phyloP scores from a whole-genome alignment of 2,113 vertebrate genomes.

The Cochlearius cochlearius region DNA sequence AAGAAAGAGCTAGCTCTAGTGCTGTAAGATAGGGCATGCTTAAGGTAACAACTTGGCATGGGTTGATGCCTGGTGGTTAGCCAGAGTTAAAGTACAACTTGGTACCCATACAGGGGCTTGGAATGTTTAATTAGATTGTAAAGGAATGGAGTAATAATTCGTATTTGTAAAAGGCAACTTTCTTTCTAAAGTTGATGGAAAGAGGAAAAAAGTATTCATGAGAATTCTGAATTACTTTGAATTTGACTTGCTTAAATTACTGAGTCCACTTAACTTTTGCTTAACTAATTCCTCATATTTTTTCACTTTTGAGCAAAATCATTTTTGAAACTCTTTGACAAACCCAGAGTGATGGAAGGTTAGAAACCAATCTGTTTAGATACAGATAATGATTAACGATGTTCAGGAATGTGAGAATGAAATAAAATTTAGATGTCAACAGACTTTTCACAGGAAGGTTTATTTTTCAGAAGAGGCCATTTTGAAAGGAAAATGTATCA shows the following conservation, averaged over 20 bases:
- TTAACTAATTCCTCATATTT: neutral
- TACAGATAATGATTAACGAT: neutral
- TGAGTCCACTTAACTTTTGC: neutral
- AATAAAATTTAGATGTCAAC: neutral
- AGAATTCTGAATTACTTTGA: neutral
- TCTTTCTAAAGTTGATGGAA: neutral
- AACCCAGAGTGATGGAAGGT: neutral
- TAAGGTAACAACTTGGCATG: neutral
- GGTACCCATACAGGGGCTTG: neutral
- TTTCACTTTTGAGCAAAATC: neutral
- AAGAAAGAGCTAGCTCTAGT: neutral
- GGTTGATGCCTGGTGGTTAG: neutral
- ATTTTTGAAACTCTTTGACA: neutral
- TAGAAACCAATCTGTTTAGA: neutral
- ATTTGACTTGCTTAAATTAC: neutral
- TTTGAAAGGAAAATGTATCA: neutral
- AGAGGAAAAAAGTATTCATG: neutral
- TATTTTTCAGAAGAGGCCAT: neutral
- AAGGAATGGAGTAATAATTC: neutral
- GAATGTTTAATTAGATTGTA: neutral
- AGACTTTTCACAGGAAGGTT: neutral
- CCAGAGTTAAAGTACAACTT: neutral
- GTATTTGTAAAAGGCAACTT: neutral
- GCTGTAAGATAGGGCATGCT: neutral
- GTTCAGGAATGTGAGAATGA: neutral